A percentile compares a stretch with the other conserved stretches of the same genome.
Evolutionary conservation across 1,140 invertebrate genomes (phyloP).

Genomic region (Drosophila busckii): DNA sequence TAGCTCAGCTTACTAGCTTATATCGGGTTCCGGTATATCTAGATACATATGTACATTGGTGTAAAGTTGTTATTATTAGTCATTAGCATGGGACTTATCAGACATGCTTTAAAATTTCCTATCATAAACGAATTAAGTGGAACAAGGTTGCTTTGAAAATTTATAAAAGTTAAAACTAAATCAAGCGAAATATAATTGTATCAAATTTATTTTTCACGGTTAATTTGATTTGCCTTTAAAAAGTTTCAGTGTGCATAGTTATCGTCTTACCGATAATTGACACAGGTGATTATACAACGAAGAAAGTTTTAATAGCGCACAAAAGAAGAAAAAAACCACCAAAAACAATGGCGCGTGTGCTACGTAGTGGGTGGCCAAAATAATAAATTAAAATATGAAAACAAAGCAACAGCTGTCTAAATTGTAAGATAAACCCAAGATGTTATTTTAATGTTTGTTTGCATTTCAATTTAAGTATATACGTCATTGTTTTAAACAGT

Average conservation of each 20-base stretch:
- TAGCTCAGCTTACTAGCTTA: constrained; percentile 35
- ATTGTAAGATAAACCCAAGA: constrained; percentile 26
- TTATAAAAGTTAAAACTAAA: no score
- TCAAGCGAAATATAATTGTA: no score
- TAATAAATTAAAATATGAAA: constrained; percentile 17
- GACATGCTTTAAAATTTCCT: constrained; percentile 27
- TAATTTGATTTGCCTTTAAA: no score
- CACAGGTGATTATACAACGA: constrained; percentile 30
- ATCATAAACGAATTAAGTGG: constrained; percentile 46
- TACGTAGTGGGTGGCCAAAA: constrained; percentile 11
- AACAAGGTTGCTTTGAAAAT: constrained; percentile 35
- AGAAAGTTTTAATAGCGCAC: constrained; percentile 31
- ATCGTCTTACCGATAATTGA: constrained; percentile 44
- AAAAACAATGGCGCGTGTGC: constrained; percentile 34
- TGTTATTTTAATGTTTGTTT: constrained; percentile 15
- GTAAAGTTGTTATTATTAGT: constrained; percentile 42
- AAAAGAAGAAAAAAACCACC: constrained; percentile 17
- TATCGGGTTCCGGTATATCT: constrained; percentile 14
- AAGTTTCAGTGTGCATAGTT: no score
- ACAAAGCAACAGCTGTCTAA: constrained; percentile 54
- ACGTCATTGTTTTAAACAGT: neutral
- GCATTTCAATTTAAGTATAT: constrained; percentile 5
- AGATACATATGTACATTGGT: no score
- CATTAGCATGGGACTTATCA: constrained; percentile 32
- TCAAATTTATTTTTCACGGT: no score